Evolutionary conservation across 2,113 vertebrate genomes (phyloP), one percentile per base, ranked within the genome.

Genomic region (Himantopus leucocephalus): DNA sequence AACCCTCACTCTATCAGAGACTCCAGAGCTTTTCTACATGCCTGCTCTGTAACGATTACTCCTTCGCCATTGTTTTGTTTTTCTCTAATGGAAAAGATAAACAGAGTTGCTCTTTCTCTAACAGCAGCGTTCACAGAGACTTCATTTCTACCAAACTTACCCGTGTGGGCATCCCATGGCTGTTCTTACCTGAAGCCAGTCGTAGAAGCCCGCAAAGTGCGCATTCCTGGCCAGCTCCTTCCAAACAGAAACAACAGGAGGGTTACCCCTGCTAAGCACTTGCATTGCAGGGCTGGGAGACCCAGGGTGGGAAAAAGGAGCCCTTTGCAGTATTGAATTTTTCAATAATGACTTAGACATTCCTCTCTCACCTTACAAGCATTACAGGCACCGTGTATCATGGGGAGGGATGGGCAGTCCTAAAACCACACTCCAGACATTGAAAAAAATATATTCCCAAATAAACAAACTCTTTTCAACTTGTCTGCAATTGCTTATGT

Each of bases 151-250:
- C 35, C 6, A 2, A 91, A 35, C 63, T 75, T 59, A 91, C 68
- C 37, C 0, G 0, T 37, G 80, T 3, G 6, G 50, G 55, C 24
- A 52, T 35, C 19, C 41, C 10, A 12, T 5, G 21, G 68, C 55
- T 77, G 62, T 29, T 90, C 94, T 98, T 98, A 99, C 99, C 98
- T 98, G 97, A 60, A 98, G 85, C 97, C 98, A 98, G 35, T 70
- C 13, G 9, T 97, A 97, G 95, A 99, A 99, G 41, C 29, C 21
- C 8, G 59, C 92, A 21, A 99, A 97, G 39, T 98, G 88, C 17
- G 80, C 81, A 83, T 98, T 98, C 85, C 98, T 94, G 74, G 98
- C 98, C 94, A 99, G 94, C 93, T 99, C 99, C 99, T 99, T 96
- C 27, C 86, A 97, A 91, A 95, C 0, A 91, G 39, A 96, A 94